phyloP scores from a whole-genome alignment of 2,797 vertebrate genomes.

The Amblyraja radiata region DNA sequence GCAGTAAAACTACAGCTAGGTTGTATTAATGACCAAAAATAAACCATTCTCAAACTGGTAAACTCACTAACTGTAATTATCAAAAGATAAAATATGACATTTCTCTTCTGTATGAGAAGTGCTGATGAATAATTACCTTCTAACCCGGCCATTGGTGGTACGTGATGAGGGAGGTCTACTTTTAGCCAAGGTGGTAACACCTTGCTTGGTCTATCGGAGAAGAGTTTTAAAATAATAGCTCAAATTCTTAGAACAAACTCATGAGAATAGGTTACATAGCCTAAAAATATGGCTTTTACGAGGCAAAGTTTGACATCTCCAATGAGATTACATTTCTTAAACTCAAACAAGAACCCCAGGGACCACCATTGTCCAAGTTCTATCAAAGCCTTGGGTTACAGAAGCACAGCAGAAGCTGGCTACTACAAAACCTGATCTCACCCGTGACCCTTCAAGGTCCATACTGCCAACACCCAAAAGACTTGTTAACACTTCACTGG shows the following conservation, averaged over 20 bases:
- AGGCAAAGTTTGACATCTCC: not conserved
- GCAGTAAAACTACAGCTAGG: not conserved
- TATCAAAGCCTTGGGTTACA: too few relatives aligned
- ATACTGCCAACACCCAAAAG: not conserved
- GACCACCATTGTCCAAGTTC: not conserved
- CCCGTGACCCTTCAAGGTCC: not conserved
- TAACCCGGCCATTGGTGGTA: not conserved
- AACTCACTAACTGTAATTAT: not conserved
- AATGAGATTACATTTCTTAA: not conserved
- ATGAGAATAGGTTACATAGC: not conserved
- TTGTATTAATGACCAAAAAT: not conserved
- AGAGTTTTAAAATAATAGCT: not conserved
- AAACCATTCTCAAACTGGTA: not conserved
- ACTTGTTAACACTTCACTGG: not conserved
- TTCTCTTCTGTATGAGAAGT: not conserved
- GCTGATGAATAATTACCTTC: not conserved
- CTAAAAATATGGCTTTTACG: not conserved
- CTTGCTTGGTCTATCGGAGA: not conserved
- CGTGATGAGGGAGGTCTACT: conserved; percentile 11
- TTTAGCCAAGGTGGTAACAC: not conserved
- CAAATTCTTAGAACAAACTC: not conserved
- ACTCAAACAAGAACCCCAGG: too few relatives aligned
- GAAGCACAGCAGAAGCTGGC: not conserved
- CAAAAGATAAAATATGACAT: not conserved
- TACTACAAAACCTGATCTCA: not conserved